phyloP scores from a whole-genome alignment of 2,797 vertebrate species.

The Liparis tanakae region DNA sequence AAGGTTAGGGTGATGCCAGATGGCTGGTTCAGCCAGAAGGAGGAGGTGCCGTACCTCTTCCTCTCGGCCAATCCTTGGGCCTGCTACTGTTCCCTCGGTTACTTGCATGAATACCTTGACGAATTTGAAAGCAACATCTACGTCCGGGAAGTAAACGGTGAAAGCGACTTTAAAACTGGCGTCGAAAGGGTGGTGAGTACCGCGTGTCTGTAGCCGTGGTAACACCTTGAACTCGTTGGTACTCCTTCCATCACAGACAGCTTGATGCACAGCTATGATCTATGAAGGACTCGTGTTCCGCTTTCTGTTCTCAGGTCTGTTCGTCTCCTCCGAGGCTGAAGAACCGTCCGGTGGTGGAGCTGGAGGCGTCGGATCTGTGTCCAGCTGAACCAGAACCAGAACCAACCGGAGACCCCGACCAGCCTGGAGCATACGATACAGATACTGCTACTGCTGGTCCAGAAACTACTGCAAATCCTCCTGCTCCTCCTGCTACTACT shows the following conservation, averaged over 20 bases:
- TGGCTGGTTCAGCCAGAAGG: conserved; percentile 72
- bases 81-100: conserved; percentile 74
- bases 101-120: conserved; percentile 63
- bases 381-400: not conserved
- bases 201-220: not conserved
- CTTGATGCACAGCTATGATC: not conserved
- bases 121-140: conserved; percentile 66
- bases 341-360: conserved; percentile 36
- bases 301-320: conserved; percentile 65
- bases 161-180: rapidly evolving
- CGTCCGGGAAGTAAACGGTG: conserved; percentile 23
- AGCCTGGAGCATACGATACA: no score
- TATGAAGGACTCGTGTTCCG: not conserved
- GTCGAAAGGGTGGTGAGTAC: conserved; percentile 63
- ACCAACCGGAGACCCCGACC: not conserved
- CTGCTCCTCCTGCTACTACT: no score
- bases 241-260: no score
- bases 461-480: rapidly evolving
- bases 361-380: conserved; percentile 67
- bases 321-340: conserved; percentile 46
- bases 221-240: no score
- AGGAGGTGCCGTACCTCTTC: conserved; percentile 74
- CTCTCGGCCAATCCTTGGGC: conserved; percentile 80
- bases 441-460: not conserved
- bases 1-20: conserved; percentile 73